Base-by-base conservation (phyloP, 2,888 invertebrate genomes). In the Chalcosyrphus nemorum region DNA sequence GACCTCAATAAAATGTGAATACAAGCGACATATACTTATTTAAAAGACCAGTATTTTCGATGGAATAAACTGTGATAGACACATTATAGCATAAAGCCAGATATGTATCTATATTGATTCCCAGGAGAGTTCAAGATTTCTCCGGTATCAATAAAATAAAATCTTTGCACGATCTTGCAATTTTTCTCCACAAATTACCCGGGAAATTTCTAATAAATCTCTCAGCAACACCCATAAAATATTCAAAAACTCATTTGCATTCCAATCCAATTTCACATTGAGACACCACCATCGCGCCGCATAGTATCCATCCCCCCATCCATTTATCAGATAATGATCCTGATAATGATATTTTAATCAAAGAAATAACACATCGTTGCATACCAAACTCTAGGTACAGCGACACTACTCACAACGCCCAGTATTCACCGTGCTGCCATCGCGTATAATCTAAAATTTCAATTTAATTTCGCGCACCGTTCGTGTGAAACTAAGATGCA, bases 341-440 rank as follows among this genome's bases (percentile, higher is more conserved):
- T 47, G 19, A 17, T 45, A 45, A 63, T 63, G 32, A 63, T 47
- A 63, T 63, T 63, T 63, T 63, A 47, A 63, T 63, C 61, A 63
- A 17, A 29, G 61, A 45, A 45, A 63, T 45, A 63, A 63, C 45
- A 32, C 19, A 32, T 17, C 45, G 32, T 6, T 32, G 29, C 61
- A 63, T 29, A 19, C 29, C 45, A 32, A 32, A 54, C 11, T 19
- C 19, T 19, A 61, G 11, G 27, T 17, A n/a, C 47, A 43, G 15
- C 43, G 15, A 11, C 27, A 61, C 43, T 61, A 29, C 11, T 27
- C 15, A 61, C 17, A 61, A 43, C 11, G 43, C 29, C 27, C n/a
- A 17, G 9, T 29, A 43, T 41, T 41, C 43, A 13, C 47, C 45
- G 6, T 6, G n/a, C n/a, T n/a, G n/a, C n/a, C n/a, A n/a, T n/a